Evolutionary conservation across 2,888 invertebrate genomes (phyloP), one percentile per base, ranked within the genome.

Genomic region (Myathropa florea): DNA sequence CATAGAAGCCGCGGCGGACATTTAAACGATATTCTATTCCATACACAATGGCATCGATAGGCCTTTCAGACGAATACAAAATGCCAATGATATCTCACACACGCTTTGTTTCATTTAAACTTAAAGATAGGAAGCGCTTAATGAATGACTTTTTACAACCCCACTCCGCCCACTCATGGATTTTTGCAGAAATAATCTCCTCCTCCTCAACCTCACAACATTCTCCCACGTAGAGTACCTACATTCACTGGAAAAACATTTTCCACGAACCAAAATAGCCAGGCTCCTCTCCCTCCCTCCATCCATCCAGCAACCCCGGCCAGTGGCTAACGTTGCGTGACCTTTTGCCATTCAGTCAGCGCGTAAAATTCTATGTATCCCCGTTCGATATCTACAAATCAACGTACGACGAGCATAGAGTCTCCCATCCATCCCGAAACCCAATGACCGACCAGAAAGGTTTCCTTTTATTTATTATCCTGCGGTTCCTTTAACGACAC

Each of bases 401-500:
- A 53, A 61, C 60, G 36, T 77, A 18, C 61, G 26, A 26, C 61
- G 18, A 46, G 60, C 59, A 60, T 21, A 61, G 46, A 46, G 28
- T 55, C 68, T 53, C 77, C 46, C 57, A 70, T 57, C 57, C 57
- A 57, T 72, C 64, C 75, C 14, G 57, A 57, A 60, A 14, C 64
- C 72, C 60, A 46, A 39, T 67, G 72, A 80, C 80, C 61, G 67
- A 72, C 60, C 65, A 30, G 60, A 73, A 53, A 67, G 72, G 59
- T 60, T 64, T 33, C 24, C 12, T 60, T 73, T 80, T 80, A 80
- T 80, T 80, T 80, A 80, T 73, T 72, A 80, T 55, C 72, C 72
- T 60, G 72, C 72, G 61, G 61, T 80, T 80, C 28, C 46, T 60
- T 80, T 80, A 80, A 80, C 64, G 72, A 72, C 80, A 80, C 72